Evolutionary conservation across 2,888 invertebrate genomes (phyloP).

Genomic region (Drosophila suboccidentalis): DNA sequence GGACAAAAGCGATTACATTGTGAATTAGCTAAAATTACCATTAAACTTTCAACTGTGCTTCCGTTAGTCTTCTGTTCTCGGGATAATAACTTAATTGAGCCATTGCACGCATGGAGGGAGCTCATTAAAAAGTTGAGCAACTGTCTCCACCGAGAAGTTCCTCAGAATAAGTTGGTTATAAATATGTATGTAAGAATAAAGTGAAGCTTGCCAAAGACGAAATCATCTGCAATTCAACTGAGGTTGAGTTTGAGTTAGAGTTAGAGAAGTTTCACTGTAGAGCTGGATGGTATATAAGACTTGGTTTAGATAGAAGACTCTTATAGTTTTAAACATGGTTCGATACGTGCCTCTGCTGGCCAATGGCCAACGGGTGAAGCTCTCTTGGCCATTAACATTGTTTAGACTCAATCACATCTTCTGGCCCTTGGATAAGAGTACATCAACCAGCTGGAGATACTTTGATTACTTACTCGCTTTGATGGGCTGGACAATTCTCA

Average conservation of each 20-base stretch:
- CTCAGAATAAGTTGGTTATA: constrained; percentile 1
- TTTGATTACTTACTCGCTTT: constrained; percentile 51
- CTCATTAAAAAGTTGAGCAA: constrained; percentile 69
- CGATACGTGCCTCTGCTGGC: constrained; percentile 71
- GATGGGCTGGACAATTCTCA: constrained; percentile 49
- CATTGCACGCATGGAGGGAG: constrained; percentile 66
- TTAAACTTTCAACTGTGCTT: constrained; percentile 54
- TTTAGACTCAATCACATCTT: constrained; percentile 71
- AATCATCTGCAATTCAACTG: background rate
- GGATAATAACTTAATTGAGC: constrained; percentile 76
- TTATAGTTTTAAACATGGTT: constrained; percentile 54
- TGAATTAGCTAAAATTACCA: constrained; percentile 59
- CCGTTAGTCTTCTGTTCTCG: constrained; percentile 19
- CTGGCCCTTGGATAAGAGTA: constrained; percentile 75
- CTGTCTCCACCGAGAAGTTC: constrained; percentile 18
- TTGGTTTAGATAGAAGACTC: background rate
- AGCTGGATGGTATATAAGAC: constrained; percentile 45
- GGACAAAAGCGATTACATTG: constrained; percentile 53
- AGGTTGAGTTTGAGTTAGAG: background rate
- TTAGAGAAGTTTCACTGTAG: background rate
- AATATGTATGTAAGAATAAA: constrained; percentile 8
- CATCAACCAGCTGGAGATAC: constrained; percentile 21
- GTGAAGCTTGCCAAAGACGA: background rate
- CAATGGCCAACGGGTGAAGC: constrained; percentile 60
- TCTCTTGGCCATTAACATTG: constrained; percentile 67